Evolutionary conservation across 2,888 invertebrate species (phyloP), one percentile per base, ranked within the genome.

Genomic region (Drosophila recens): DNA sequence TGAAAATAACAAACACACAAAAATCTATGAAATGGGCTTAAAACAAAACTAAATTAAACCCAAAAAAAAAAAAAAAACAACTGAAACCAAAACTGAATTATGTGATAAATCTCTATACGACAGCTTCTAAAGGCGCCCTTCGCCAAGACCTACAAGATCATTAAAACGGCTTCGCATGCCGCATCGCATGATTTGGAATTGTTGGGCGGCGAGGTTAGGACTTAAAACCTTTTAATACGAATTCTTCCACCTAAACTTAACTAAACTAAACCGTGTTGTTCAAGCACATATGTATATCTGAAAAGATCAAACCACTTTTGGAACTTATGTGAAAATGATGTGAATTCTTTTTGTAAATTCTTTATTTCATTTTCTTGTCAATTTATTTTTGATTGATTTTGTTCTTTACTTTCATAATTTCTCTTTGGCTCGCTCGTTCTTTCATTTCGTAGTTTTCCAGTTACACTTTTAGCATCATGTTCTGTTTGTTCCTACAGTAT

Each of bases 111-210:
- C 71, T 88, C 53, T 70, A 77, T 67, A 73, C 80, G 86, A 87
- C 95, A 98, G 97, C 96, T 97, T 94, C 96, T 98, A 96, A 98
- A 97, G 96, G 97, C 97, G 94, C 97, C 97, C 93, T 97, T 97
- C 95, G 97, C 96, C 95, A 97, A 97, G 96, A 96, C 97, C 95
- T 97, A 97, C 96, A 97, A 96, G 95, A 97, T 97, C 94, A 96
- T 97, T 95, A 97, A 97, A 96, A 97, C 97, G 94, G 91, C 91
- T 72, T 91, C 91, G 78, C 91, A 91, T 90, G 96, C 95, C 93
- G 94, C 95, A 94, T 95, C 95, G 89, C 95, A 95, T 93, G 96
- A 95, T 93, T 94, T 95, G 92, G 95, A 95, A 90, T 81, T 92
- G 82, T 92, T 92, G 93, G 95, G 93, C 90, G 92, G 93, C 91